Base-by-base conservation (phyloP, 2,113 vertebrate genomes). In the Turnix velox region DNA sequence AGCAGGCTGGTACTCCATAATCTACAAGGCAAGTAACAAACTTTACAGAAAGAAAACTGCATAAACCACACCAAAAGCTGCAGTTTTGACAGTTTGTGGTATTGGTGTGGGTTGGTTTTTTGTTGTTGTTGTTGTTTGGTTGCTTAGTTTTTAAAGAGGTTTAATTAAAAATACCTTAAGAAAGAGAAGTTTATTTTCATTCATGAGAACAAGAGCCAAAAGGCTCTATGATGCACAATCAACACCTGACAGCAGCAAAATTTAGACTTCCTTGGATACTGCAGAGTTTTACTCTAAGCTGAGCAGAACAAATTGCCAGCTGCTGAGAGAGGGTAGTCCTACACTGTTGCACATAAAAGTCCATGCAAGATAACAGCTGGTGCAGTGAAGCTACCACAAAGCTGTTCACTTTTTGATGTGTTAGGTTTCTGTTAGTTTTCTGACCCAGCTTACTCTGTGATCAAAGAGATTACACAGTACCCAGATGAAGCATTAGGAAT, bases 41-140 rank as follows among this genome's bases (percentile, higher is more conserved):
- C 9, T 84, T 46, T 24, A 61, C 12, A 46, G 42, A 51, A 27
- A 69, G 42, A 51, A 27, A 69, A 37, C 31, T 77, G 51, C 31
- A 90, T 4, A 48, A 81, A 31, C 18, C 33, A 81, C 43, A 59
- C 5, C 15, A 68, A n/a, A 84, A 81, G 43, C 39, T 55, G 23
- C 2, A 0, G 1, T 4, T 45, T 42, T 22, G 4, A 39, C 18
- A 18, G 11, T 37, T 66, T 66, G 23, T 45, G 55, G 54, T 45
- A 42, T 22, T 31, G 9, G n/a, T n/a, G n/a, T n/a, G n/a, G n/a
- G n/a, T n/a, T n/a, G n/a, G 9, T 5, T 18, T 3, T 25, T 30
- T 30, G 12, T 11, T 7, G 19, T 16, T 8, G n/a, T 55, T 37
- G 35, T 40, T 62, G n/a, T n/a, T n/a, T n/a, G n/a, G n/a, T 19